Evolutionary conservation across 2,888 invertebrate genomes (phyloP).

Genomic region (Cylloceria caligata): DNA sequence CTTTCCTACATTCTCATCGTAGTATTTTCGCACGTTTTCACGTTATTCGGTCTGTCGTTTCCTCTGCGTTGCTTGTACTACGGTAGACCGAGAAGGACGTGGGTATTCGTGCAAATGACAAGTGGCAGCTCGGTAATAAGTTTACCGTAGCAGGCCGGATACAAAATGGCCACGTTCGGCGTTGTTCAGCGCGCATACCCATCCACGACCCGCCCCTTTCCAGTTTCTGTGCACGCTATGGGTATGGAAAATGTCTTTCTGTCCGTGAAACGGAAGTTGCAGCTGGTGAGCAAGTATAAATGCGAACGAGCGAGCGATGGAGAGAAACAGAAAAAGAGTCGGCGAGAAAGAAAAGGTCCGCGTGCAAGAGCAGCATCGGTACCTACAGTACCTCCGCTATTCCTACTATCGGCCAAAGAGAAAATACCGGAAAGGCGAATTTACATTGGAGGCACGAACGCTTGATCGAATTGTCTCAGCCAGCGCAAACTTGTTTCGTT

Average conservation of each 20-base stretch:
- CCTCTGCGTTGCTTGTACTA: conserved; percentile 4
- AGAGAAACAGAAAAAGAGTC: conserved; percentile 24
- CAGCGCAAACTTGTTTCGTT: conserved; percentile 69
- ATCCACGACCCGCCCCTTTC: conserved; percentile 23
- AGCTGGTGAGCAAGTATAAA: conserved; percentile 29
- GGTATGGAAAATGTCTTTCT: conserved; percentile 43
- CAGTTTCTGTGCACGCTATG: conserved; percentile 23
- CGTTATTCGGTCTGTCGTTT: conserved; percentile 12
- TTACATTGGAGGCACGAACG: conserved; percentile 71
- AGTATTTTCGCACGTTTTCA: conserved; percentile 4
- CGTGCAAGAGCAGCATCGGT: conserved; percentile 23
- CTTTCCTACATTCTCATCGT: background rate
- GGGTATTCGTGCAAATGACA: conserved; percentile 69
- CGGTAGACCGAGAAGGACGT: conserved; percentile 1
- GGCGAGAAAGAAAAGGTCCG: conserved; percentile 16
- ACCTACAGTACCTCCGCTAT: background rate
- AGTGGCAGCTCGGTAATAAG: conserved; percentile 71
- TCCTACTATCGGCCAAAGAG: conserved; percentile 25
- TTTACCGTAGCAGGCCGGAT: conserved; percentile 59
- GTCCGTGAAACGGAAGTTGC: conserved; percentile 41
- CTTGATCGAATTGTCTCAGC: conserved; percentile 69
- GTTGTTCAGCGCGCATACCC: conserved; percentile 51
- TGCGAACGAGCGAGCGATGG: conserved; percentile 18
- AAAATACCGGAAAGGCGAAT: conserved; percentile 62
- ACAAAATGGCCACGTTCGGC: conserved; percentile 62